Evolutionary conservation across 1,140 invertebrate species (phyloP).

Genomic region (Reticulitermes speratus): DNA sequence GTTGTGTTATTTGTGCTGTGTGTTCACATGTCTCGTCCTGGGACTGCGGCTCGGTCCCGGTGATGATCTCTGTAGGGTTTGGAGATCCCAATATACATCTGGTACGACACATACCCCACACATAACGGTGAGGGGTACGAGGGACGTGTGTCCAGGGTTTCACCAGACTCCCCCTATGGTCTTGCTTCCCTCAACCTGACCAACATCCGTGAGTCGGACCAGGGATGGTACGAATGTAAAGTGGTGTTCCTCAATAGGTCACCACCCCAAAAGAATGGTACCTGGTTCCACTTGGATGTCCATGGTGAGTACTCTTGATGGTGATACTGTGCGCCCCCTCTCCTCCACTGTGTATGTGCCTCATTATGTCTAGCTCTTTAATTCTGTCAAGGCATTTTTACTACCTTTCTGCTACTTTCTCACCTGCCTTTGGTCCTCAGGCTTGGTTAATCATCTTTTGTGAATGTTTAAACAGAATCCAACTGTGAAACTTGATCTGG

Average conservation of each 20-base stretch:
- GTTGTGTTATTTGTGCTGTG: background rate
- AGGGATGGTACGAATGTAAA: constrained; percentile 97
- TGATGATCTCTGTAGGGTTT: constrained; percentile 62
- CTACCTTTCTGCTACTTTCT: background rate
- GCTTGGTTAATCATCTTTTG: background rate
- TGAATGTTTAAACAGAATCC: background rate
- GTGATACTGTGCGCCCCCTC: background rate
- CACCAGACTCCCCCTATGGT: constrained; percentile 81
- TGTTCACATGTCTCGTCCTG: constrained; percentile 22
- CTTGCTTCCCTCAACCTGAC: constrained; percentile 91
- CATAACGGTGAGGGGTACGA: constrained; percentile 91
- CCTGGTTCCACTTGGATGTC: constrained; percentile 95
- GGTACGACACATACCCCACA: constrained; percentile 95
- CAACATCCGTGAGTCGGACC: constrained; percentile 86
- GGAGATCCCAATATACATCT: constrained; percentile 94
- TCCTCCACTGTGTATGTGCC: background rate
- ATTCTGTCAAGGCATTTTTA: background rate
- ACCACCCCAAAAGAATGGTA: constrained; percentile 87
- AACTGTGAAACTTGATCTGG: background rate
- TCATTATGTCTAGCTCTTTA: background rate
- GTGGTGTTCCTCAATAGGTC: constrained; percentile 93
- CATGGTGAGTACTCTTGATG: constrained; percentile 62
- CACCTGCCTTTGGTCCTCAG: background rate
- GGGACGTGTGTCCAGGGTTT: constrained; percentile 83
- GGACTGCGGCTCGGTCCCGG: constrained; percentile 21